Percentiles rank a stretch among this genome's conserved stretches.
Conservation (phyloP, 2,113 vertebrate species). For the Sardina pilchardus region DNA sequence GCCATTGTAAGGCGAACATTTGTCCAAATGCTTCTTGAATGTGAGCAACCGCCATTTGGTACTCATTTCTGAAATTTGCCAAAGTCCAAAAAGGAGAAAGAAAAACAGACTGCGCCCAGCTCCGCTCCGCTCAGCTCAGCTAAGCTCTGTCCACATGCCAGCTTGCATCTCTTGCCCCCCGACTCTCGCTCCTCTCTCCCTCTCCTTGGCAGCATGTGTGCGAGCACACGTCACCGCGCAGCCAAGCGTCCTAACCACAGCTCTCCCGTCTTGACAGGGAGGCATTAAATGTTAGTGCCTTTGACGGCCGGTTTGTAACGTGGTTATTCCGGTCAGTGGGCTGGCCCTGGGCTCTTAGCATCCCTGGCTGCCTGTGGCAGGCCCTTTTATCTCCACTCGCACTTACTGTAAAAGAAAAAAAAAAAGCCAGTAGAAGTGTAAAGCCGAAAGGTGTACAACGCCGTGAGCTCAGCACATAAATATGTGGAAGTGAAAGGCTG, state of each 20-base stretch:
- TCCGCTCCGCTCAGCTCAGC: no score
- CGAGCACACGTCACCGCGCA: conserved; percentile 25
- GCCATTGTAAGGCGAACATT: neutral
- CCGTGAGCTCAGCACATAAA: neutral
- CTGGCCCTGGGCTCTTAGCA: conserved; percentile 39
- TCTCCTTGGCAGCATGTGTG: conserved; percentile 2
- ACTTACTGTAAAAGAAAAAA: conserved; percentile 4
- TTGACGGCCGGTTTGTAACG: conserved; percentile 62
- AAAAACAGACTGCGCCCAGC: neutral
- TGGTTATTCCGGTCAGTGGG: conserved; percentile 63
- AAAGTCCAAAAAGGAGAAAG: neutral
- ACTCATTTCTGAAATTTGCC: neutral
- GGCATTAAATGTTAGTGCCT: conserved; percentile 64
- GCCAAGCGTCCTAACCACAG: conserved; percentile 48
- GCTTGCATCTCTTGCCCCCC: neutral
- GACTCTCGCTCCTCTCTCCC: neutral
- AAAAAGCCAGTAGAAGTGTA: neutral
- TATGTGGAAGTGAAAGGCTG: neutral
- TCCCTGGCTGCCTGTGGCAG: conserved; percentile 30
- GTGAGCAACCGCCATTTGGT: neutral
- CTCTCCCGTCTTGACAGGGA: conserved; percentile 61
- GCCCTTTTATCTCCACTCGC: neutral
- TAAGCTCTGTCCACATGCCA: neutral
- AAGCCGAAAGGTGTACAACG: neutral
- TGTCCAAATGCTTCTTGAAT: neutral